Base-by-base conservation (phyloP, 2,797 vertebrate genomes). In the Sardinella longiceps region DNA sequence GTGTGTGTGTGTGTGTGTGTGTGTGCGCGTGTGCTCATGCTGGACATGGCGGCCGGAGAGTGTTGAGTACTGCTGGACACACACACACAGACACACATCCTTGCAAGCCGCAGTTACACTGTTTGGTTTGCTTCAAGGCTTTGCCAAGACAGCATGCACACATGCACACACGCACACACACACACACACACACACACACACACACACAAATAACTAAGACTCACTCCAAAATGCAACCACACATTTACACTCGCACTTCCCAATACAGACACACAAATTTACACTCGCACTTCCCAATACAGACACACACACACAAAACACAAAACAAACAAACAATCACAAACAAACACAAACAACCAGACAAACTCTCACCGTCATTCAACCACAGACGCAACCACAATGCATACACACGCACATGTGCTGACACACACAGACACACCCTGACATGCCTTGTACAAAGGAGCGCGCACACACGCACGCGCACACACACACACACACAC, bases 51-150 rank as follows among this genome's bases (percentile, higher is more conserved):
- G n/a, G n/a, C n/a, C n/a, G n/a, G n/a, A n/a, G n/a, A n/a, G n/a
- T n/a, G n/a, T n/a, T n/a, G n/a, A n/a, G 23, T 58, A n/a, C 20
- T 58, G 15, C 56, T 58, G 56, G 56, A n/a, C 5, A 5, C 23
- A 58, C n/a, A n/a, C n/a, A n/a, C n/a, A n/a, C n/a, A n/a, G n/a
- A n/a, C n/a, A n/a, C n/a, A n/a, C 56, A 58, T 81, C 80, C 53
- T 46, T 53, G 80, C 51, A 48, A 18, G 80, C 80, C 28, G 80
- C 80, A 81, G n/a, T 23, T 20, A 58, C n/a, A 25, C n/a, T 15
- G 5, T 58, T 58, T 58, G 25, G 23, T n/a, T 58, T 58, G 56
- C 56, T 25, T n/a, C n/a, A 18, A 18, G 51, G 51, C 51, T 18
- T 18, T 10, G 51, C 51, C 51, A 53, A 53, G 51, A 53, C 14